Conservation (phyloP, 2,888 invertebrate genomes). For the Apeira syringaria region DNA sequence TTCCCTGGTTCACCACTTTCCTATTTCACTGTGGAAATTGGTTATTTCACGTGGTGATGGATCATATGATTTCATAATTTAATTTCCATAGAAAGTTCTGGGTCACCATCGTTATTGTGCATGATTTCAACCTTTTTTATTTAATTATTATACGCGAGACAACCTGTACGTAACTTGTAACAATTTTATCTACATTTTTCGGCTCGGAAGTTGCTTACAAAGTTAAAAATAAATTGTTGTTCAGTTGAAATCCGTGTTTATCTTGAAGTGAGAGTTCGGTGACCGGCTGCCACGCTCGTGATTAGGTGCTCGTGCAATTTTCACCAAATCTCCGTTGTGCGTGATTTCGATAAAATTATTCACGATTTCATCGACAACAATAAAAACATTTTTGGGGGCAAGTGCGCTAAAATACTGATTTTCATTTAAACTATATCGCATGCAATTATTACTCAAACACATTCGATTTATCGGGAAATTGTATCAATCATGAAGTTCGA, state of each 20-base stretch:
- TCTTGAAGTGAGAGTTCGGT: slow-evolving; percentile 51
- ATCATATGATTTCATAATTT: background rate
- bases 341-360: slow-evolving; percentile 34
- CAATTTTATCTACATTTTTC: background rate
- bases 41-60: background rate
- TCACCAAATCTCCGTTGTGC: slow-evolving; percentile 32
- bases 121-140: too few species aligned
- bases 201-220: background rate
- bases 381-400: background rate
- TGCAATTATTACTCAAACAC: too few species aligned
- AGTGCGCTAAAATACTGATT: slow-evolving; percentile 21
- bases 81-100: background rate
- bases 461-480: too few species aligned
- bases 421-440: too few species aligned
- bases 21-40: background rate
- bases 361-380: slow-evolving; percentile 21
- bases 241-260: slow-evolving; percentile 34
- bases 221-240: slow-evolving; percentile 8
- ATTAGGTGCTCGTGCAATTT: slow-evolving; percentile 45
- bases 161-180: too few species aligned
- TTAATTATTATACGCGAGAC: too few species aligned
- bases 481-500: too few species aligned
- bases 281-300: slow-evolving; percentile 34
- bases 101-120: background rate
- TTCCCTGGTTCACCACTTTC: slow-evolving; percentile 1